phyloP scores from a whole-genome alignment of 2,888 invertebrate species.

The Andrena fulva region DNA sequence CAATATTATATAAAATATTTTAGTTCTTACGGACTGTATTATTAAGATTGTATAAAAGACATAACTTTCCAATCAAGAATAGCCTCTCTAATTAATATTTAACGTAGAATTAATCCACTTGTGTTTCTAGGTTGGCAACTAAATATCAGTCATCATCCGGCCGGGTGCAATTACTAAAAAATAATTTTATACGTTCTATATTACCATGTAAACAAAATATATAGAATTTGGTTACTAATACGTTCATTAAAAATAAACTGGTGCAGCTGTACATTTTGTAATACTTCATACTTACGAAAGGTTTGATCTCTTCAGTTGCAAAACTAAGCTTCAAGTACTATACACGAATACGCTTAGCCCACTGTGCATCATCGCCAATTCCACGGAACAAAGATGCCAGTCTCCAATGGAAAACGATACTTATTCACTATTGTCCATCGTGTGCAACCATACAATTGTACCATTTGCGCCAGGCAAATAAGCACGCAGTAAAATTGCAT shows the following conservation, averaged over 20 bases:
- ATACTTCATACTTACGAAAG: background rate
- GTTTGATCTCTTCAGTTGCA: background rate
- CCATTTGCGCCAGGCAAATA: background rate
- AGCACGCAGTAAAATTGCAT: background rate
- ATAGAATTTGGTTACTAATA: background rate
- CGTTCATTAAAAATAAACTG: background rate
- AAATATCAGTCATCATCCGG: background rate
- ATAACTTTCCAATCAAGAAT: constrained; percentile 7
- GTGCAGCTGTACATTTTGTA: constrained; percentile 1
- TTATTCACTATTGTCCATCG: background rate
- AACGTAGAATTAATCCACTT: constrained; percentile 4
- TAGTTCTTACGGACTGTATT: constrained; percentile 35
- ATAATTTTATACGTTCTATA: constrained; percentile 3
- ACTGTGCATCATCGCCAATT: background rate
- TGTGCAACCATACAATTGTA: background rate
- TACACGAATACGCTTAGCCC: background rate
- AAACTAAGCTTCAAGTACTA: constrained; percentile 1
- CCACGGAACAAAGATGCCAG: background rate
- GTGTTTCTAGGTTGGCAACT: background rate
- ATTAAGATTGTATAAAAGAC: constrained; percentile 33
- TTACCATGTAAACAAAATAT: constrained; percentile 16
- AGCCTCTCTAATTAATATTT: background rate
- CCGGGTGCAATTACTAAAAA: constrained; percentile 6
- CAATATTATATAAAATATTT: constrained; percentile 19
- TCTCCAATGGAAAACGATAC: background rate